These are phyloP conservation scores for Daubentonia madagascariensis DNA, from an alignment of 2,113 vertebrate species.

Conservation along the genomic window DNA sequence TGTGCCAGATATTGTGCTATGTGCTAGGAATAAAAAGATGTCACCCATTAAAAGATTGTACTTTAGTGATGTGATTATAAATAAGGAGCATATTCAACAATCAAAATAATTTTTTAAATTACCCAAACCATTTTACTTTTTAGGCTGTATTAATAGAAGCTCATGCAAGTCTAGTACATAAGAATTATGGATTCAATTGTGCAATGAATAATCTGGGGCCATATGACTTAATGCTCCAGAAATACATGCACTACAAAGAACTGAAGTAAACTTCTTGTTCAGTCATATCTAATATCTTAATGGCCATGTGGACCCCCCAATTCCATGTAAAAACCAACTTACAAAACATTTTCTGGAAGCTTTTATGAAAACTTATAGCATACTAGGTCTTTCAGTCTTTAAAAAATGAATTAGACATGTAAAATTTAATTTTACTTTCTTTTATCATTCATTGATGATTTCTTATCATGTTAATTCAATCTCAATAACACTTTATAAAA, in stretches of 20 bases:
- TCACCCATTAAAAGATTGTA: neutral
- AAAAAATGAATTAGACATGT: neutral
- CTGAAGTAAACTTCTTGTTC: neutral
- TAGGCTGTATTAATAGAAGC: neutral
- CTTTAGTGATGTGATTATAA: neutral
- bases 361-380: neutral
- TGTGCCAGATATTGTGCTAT: neutral
- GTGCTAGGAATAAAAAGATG: slow-evolving; percentile 1
- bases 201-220: neutral
- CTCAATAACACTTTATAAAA: neutral
- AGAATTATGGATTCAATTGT: neutral
- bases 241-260: neutral
- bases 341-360: neutral
- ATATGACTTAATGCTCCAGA: neutral
- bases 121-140: neutral
- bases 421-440: slow-evolving; percentile 31
- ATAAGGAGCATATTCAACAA: neutral
- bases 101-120: neutral
- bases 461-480: slow-evolving; percentile 24
- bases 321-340: neutral
- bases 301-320: neutral
- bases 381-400: neutral
- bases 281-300: neutral
- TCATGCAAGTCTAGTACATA: neutral
- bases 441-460: neutral